A percentile compares a stretch with the other conserved stretches of the same genome.
Evolutionary conservation across 2,113 vertebrate species (phyloP).

Genomic region (Oryctolagus cuniculus): DNA sequence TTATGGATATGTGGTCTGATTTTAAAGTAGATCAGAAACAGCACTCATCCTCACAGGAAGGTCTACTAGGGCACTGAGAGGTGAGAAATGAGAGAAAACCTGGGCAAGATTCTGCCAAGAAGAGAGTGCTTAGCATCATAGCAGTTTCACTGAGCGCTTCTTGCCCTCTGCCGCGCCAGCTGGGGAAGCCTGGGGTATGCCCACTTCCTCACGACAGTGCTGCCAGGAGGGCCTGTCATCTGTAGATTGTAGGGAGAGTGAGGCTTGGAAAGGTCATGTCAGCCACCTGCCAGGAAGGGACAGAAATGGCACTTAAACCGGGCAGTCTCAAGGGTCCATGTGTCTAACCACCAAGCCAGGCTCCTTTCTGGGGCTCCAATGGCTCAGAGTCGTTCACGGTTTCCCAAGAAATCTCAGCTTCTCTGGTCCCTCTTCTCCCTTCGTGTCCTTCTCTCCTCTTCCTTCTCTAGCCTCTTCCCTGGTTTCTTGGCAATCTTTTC

Average conservation of each 20-base stretch:
- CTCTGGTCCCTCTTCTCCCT: background rate
- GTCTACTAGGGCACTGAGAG: background rate
- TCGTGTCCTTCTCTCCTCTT: no score
- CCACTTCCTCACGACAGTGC: background rate
- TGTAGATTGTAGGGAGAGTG: background rate
- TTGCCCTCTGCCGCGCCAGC: background rate
- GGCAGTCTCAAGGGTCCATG: background rate
- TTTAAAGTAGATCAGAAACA: constrained; percentile 18
- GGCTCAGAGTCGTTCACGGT: background rate
- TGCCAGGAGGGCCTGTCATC: background rate
- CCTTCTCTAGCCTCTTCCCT: background rate
- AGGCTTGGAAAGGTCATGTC: background rate
- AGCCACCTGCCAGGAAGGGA: background rate
- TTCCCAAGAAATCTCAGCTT: background rate
- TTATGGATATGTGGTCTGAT: background rate
- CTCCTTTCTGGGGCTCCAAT: background rate
- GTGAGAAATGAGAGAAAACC: background rate
- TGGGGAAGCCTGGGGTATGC: background rate
- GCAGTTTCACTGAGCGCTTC: background rate
- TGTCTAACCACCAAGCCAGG: background rate
- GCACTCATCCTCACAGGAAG: background rate
- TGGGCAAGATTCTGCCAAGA: background rate
- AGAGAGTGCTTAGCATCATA: background rate
- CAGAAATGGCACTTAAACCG: background rate
- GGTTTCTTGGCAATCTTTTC: background rate